Base-by-base conservation (phyloP, 2,113 vertebrate genomes). In the Thalassarche chlororhynchos region DNA sequence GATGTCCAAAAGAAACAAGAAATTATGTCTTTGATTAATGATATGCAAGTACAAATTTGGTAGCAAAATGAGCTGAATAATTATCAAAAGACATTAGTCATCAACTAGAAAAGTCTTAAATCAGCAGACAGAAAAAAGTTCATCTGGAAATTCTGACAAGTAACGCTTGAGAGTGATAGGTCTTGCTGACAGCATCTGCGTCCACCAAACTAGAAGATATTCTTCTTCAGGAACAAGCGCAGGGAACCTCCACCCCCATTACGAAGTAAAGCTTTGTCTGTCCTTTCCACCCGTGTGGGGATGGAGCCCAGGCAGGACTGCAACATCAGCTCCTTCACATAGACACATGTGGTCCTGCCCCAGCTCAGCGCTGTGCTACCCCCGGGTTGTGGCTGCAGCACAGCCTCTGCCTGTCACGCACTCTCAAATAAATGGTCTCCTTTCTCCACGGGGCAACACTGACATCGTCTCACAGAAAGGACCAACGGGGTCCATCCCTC, bases 261-360 rank as follows among this genome's bases (percentile, higher is more conserved):
- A 3, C 0, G 1, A 40, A n/a, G 36, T 3, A 14, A 66, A 81
- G 44, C 20, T 42, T 14, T 14, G 80, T 29, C 34, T 21, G 29
- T 49, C 24, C 61, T 26, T 55, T 12, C 74, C 24, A 46, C 5
- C 17, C 2, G 0, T 0, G 0, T 0, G 8, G 16, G 42, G n/a
- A 72, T 6, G 1, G 84, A 72, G 58, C 31, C 14, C 0, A 1
- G 15, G 72, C 72, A 44, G 62, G 40, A 36, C 34, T 1, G n/a
- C 70, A 71, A n/a, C 60, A 9, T 4, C 42, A 17, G 34, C 47
- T 29, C 61, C 78, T 14, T 3, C 34, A 3, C 40, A 17, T 0
- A 26, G 64, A 23, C 55, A 28, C 66, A 9, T 2, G 5, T 0
- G 2, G 23, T 17, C 32, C 76, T 34, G n/a, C 38, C 51, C 32